A percentile compares a stretch with the other conserved stretches of the same genome.
These are phyloP conservation scores for Gari tellinella DNA, from an alignment of 2,888 invertebrate species.

Conservation along the genomic window DNA sequence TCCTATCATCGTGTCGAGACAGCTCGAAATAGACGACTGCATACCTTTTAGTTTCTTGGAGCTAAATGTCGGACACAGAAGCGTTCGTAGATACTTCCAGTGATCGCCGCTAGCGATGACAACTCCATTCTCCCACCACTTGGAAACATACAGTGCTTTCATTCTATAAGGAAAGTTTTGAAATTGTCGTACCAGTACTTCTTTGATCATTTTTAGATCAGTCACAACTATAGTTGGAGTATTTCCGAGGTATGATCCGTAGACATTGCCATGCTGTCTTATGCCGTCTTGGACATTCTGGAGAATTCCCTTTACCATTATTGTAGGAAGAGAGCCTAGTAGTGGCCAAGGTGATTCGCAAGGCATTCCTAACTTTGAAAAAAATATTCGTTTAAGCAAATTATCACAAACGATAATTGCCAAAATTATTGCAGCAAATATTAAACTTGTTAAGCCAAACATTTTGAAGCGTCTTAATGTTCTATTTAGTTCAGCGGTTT, in stretches of 20 bases:
- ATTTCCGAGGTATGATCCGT: conserved; percentile 49
- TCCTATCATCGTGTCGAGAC: conserved; percentile 23
- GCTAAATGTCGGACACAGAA: conserved; percentile 55
- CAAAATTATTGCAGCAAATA: too few relatives aligned
- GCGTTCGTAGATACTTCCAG: conserved; percentile 60
- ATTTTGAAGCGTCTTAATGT: too few relatives aligned
- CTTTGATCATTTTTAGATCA: conserved; percentile 61
- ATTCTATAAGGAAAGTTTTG: conserved; percentile 54
- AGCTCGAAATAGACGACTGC: conserved; percentile 22
- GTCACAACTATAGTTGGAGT: conserved; percentile 51
- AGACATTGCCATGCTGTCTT: conserved; percentile 33
- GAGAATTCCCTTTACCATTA: conserved; percentile 34
- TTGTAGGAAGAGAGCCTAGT: conserved; percentile 33
- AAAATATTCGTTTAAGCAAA: conserved; percentile 7
- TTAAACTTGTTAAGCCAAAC: too few relatives aligned
- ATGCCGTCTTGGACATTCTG: conserved; percentile 30
- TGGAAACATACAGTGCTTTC: conserved; percentile 43
- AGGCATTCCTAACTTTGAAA: conserved; percentile 15
- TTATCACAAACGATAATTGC: too few relatives aligned
- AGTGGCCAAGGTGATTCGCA: conserved; percentile 33
- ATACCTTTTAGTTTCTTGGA: conserved; percentile 57
- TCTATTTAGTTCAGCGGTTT: too few relatives aligned
- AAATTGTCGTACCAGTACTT: conserved; percentile 60
- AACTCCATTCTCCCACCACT: conserved; percentile 47
- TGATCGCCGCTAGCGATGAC: conserved; percentile 52